phyloP scores from a whole-genome alignment of 2,888 invertebrate species.

The Eilema griseolum region DNA sequence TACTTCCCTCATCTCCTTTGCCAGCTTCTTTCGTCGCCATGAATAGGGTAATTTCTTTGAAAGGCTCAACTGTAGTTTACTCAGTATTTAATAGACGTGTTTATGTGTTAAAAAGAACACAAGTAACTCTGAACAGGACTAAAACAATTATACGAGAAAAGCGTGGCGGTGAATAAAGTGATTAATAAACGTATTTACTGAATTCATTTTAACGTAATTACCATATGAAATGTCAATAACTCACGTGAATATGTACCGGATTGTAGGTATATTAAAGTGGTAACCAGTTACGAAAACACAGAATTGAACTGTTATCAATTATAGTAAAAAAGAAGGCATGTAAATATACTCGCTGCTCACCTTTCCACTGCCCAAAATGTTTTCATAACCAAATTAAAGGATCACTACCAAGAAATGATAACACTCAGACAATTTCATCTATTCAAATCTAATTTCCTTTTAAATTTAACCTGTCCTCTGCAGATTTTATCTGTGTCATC shows the following conservation, averaged over 20 bases:
- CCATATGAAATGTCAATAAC: conserved; percentile 39
- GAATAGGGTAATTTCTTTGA: conserved; percentile 76
- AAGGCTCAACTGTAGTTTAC: conserved; percentile 65
- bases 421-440: conserved; percentile 72
- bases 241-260: conserved; percentile 25
- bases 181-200: conserved; percentile 43
- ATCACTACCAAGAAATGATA: conserved; percentile 54
- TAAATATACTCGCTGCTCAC: conserved; percentile 34
- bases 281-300: conserved; percentile 34
- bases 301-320: conserved; percentile 35
- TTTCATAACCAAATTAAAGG: conserved; percentile 57
- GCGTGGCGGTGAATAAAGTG: conserved; percentile 28
- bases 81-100: conserved; percentile 55
- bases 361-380: conserved; percentile 32
- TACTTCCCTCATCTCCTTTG: conserved; percentile 73
- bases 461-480: conserved; percentile 77
- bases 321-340: conserved; percentile 29
- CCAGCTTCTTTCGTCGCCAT: conserved; percentile 70
- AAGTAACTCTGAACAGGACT: conserved; percentile 37
- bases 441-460: conserved; percentile 81
- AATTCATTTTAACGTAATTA: conserved; percentile 24
- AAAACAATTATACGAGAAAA: conserved; percentile 37
- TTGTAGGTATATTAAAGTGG: conserved; percentile 25
- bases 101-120: conserved; percentile 58
- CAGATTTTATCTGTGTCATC: conserved; percentile 81